Conservation (phyloP, 2,113 vertebrate genomes). For the Pycnonotus jocosus region DNA sequence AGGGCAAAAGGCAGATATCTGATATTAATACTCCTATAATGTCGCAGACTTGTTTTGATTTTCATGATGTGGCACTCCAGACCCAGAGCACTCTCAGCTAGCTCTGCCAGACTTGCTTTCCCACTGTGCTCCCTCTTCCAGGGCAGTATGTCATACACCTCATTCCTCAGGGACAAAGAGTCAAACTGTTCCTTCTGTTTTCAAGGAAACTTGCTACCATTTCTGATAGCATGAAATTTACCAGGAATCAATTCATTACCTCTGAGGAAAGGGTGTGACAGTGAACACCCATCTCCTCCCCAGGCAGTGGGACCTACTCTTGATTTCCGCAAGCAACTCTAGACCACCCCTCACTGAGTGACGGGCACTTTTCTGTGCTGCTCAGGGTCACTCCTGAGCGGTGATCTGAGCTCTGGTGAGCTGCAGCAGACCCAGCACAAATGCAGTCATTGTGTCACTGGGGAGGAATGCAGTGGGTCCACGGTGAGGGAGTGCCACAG, state of each 20-base stretch:
- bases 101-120: neutral
- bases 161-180: neutral
- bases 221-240: neutral
- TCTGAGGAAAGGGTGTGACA: neutral
- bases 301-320: neutral
- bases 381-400: neutral
- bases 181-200: neutral
- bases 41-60: neutral
- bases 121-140: neutral
- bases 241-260: neutral
- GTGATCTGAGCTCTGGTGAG: no score
- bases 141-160: neutral
- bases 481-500: neutral
- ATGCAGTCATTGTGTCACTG: accelerated
- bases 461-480: neutral
- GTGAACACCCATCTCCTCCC: neutral
- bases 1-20: constrained; percentile 7
- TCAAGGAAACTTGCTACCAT: neutral
- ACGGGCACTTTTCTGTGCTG: neutral
- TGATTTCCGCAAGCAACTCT: neutral
- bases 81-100: neutral
- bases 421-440: neutral
- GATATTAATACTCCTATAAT: neutral
- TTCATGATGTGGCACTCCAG: neutral
- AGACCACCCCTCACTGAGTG: accelerated